Percentiles rank a stretch among this genome's conserved stretches.
phyloP scores from a whole-genome alignment of 2,113 vertebrate species.

The Eurypyga helias region DNA sequence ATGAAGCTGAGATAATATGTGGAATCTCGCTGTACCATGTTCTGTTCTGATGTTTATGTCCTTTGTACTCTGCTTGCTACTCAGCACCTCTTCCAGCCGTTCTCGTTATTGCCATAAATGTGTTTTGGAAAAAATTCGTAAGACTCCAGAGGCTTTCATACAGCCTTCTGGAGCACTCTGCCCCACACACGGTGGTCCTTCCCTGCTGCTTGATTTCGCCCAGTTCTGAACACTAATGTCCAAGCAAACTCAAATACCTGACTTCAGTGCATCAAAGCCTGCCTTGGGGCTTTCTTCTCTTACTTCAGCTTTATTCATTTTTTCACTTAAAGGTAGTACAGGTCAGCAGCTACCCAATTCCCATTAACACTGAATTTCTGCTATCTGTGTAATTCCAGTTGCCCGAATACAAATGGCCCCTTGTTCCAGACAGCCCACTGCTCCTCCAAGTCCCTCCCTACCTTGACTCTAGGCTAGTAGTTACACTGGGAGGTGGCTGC shows the following conservation, averaged over 20 bases:
- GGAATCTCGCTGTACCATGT: background rate
- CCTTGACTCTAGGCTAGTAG: background rate
- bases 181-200: background rate
- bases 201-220: fast-evolving
- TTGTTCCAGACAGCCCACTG: background rate
- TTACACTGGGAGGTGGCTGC: background rate
- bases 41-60: background rate
- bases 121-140: background rate
- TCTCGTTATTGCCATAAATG: background rate
- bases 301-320: background rate
- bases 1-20: background rate
- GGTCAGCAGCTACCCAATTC: background rate
- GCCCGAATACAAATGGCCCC: fast-evolving
- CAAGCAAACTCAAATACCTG: background rate
- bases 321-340: background rate
- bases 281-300: background rate
- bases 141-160: background rate
- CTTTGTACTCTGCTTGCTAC: background rate
- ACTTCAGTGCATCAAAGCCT: background rate
- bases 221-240: background rate
- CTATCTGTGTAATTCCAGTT: background rate
- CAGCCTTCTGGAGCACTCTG: background rate
- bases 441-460: background rate
- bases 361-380: background rate
- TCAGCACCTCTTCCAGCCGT: background rate